These are phyloP conservation scores for Neoarius graeffei DNA, from an alignment of 2,113 vertebrate species.

Conservation along the genomic window DNA sequence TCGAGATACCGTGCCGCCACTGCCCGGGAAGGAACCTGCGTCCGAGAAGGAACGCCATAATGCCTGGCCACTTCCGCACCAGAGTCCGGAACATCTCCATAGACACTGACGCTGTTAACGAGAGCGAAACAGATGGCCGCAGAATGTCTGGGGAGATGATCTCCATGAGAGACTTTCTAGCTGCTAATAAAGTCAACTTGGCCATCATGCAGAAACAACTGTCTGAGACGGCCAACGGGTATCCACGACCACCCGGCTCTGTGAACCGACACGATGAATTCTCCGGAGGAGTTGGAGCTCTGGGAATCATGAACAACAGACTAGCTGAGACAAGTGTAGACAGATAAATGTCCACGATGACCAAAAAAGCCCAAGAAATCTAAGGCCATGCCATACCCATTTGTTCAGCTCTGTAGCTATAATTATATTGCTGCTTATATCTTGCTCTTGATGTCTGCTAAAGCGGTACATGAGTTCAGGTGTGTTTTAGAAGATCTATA, in stretches of 20 bases:
- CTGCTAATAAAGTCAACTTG: constrained; percentile 89
- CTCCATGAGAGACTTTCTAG: constrained; percentile 92
- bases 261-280: constrained; percentile 83
- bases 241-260: constrained; percentile 72
- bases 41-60: constrained; percentile 82
- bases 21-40: constrained; percentile 76
- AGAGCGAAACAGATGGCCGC: constrained; percentile 86
- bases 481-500: constrained; percentile 19
- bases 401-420: constrained; percentile 25
- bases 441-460: constrained; percentile 25
- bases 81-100: constrained; percentile 81
- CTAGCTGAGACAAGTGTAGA: constrained; percentile 92
- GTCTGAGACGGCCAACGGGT: constrained; percentile 86
- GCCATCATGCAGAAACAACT: constrained; percentile 96
- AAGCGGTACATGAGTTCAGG: constrained; percentile 36
- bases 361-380: background rate
- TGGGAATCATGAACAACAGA: constrained; percentile 96
- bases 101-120: constrained; percentile 83
- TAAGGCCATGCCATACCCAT: background rate
- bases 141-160: constrained; percentile 94
- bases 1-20: constrained; percentile 75
- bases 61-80: constrained; percentile 76
- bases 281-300: constrained; percentile 89
- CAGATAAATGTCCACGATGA: constrained; percentile 69
- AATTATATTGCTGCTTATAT: constrained; percentile 23